Base-by-base conservation (phyloP, 92 coral and sea anemone genomes). In the Phenganax stokvisi region DNA sequence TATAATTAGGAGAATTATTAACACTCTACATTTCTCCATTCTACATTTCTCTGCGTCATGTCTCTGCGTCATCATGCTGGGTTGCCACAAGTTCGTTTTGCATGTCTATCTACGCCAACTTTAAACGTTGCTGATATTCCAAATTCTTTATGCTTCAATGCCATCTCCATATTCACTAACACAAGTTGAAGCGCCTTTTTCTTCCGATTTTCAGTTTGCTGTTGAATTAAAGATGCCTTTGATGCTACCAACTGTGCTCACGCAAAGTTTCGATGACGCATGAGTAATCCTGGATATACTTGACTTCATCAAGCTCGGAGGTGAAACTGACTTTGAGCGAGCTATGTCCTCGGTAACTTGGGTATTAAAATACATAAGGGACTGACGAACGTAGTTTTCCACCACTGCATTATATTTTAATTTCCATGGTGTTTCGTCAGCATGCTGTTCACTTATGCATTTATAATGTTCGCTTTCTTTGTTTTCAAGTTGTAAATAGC, bases 121-220 rank as follows among this genome's bases (percentile, higher is more conserved):
- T n/a, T n/a, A n/a, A n/a, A n/a, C n/a, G n/a, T n/a, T n/a, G 88
- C 31, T 80, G 30, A 20, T 72, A 82, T 57, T 86, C 82, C n/a
- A 74, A 67, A n/a, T 72, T 81, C 81, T 20, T 81, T 86, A 28
- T 70, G 85, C 28, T 81, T 81, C 59, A 86, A 72, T 65, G 81
- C 85, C 69, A 85, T 29, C 37, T 80, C 88, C 76, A 85, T 30
- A 27, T 61, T 56, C 31, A 25, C 70, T 52, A 63, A 53, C 57
- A 54, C 81, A 29, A 64, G 78, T 31, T 85, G 80, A 27, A 80
- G 56, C 6, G 74, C 29, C 29, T 65, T 85, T 71, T 83, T 29
- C 60, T 15, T 51, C 73, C 59, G 13, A 13, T 47, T 52, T 80
- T 58, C 79, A 10, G 85, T 71, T 81, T 82, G 80, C 8, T 59